Base-by-base conservation (phyloP, 2,113 vertebrate species). In the Engraulis encrasicolus region DNA sequence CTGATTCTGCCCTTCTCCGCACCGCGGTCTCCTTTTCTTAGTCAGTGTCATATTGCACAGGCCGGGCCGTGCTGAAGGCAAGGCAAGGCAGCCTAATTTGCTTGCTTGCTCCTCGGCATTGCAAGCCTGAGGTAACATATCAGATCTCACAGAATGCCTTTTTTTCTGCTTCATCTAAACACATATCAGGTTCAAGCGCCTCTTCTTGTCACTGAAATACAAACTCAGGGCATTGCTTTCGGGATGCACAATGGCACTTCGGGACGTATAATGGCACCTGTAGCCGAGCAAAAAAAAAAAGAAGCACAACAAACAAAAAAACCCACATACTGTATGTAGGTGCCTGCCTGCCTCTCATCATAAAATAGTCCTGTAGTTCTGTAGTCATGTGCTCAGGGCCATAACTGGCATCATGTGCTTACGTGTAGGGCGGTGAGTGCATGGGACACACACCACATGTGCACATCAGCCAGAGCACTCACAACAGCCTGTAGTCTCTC, bases 401-500 rank as follows among this genome's bases (percentile, higher is more conserved):
- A 11, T 31, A 74, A 74, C 27, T 14, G 15, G 66, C 12, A 14
- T 74, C 66, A 74, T 74, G 66, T 74, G 66, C 4, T 74, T 4
- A 15, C 27, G 31, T n/a, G n/a, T n/a, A n/a, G n/a, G n/a, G n/a
- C n/a, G 34, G 52, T 20, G 66, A 74, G 31, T 74, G 27, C 66
- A 5, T 74, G 31, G 66, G 66, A 74, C 66, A 34, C 15, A 34
- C 31, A 2, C 1, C 1, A 15, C 31, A 45, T 14, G 14, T 74
- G 66, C 66, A 74, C 61, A 71, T 71, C 15, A 34, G n/a, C 40
- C 40, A 45, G 61, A 34, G 66, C n/a, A n/a, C 66, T 74, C 66
- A 61, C n/a, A 23, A 9, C 58, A 23, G n/a, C 6, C n/a, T 61
- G 20, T 27, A 9, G 5, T 9, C n/a, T 61, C 58, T 61, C 58